Conservation (phyloP, 2,888 invertebrate species). For the Seira sanloemensis region DNA sequence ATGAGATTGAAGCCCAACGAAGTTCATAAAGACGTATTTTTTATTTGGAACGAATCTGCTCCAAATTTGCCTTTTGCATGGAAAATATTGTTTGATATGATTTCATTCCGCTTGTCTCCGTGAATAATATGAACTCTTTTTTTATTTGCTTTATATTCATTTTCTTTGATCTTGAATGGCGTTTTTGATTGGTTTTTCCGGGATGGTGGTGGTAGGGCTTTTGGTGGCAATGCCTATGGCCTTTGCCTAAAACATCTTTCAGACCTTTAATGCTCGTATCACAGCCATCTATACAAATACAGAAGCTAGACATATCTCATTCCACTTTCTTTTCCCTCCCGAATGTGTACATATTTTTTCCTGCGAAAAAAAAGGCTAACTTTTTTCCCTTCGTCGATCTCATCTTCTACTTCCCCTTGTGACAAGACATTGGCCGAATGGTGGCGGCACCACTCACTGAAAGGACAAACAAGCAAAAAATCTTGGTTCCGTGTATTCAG, state of each 20-base stretch:
- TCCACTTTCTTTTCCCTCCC: neutral
- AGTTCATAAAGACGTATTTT: no score
- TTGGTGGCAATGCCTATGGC: neutral
- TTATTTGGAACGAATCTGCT: no score
- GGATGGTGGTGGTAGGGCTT: neutral
- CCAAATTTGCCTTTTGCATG: no score
- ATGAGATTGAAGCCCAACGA: no score
- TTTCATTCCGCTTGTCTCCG: no score
- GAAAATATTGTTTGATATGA: no score
- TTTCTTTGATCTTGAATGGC: neutral
- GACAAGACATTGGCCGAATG: constrained; percentile 1
- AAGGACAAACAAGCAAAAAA: constrained; percentile 13
- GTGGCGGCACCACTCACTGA: neutral
- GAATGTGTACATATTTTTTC: neutral
- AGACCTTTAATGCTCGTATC: neutral
- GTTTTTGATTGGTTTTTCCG: neutral
- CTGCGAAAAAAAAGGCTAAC: neutral
- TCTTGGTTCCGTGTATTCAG: neutral
- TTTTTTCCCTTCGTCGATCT: neutral
- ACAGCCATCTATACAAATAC: neutral
- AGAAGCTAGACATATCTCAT: neutral
- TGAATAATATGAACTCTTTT: no score
- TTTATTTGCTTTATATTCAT: neutral
- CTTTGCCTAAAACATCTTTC: neutral
- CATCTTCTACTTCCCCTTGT: neutral